Evolutionary conservation across 2,113 vertebrate species (phyloP).

Genomic region (Leptodactylus fuscus): DNA sequence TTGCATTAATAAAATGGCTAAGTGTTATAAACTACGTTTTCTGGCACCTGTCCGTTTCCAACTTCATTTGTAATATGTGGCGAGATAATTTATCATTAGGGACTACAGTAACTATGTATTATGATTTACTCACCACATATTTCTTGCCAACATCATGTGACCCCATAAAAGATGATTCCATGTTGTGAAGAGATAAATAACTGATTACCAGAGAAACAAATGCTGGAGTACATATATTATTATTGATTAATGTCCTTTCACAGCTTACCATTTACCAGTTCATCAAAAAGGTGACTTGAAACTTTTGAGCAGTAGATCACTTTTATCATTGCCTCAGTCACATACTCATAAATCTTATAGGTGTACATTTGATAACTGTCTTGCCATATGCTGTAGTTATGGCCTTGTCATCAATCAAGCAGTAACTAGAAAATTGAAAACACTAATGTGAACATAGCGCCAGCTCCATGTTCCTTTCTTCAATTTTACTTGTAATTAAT

Average conservation of each 20-base stretch:
- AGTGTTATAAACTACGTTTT: background rate
- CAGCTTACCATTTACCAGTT: background rate
- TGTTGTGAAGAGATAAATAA: background rate
- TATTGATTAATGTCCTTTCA: conserved; percentile 45
- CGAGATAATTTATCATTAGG: background rate
- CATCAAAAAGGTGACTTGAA: background rate
- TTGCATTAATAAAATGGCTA: background rate
- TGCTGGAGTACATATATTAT: conserved; percentile 4
- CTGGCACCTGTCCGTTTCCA: too few relatives aligned
- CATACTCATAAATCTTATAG: conserved; percentile 32
- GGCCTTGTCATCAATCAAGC: conserved; percentile 8
- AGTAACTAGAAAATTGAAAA: conserved; percentile 36
- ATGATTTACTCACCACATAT: background rate
- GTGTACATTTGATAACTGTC: conserved; percentile 50
- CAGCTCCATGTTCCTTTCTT: background rate
- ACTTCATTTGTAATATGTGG: background rate
- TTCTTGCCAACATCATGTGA: background rate
- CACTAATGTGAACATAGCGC: conserved; percentile 28
- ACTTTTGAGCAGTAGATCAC: background rate
- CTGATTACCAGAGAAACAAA: background rate
- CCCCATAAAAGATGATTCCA: background rate
- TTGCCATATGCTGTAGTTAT: background rate
- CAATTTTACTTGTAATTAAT: background rate
- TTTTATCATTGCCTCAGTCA: conserved; percentile 23
- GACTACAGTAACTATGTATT: background rate